These are phyloP conservation scores for Tragelaphus imberbis DNA, from an alignment of 2,113 vertebrate species.

Conservation along the genomic window DNA sequence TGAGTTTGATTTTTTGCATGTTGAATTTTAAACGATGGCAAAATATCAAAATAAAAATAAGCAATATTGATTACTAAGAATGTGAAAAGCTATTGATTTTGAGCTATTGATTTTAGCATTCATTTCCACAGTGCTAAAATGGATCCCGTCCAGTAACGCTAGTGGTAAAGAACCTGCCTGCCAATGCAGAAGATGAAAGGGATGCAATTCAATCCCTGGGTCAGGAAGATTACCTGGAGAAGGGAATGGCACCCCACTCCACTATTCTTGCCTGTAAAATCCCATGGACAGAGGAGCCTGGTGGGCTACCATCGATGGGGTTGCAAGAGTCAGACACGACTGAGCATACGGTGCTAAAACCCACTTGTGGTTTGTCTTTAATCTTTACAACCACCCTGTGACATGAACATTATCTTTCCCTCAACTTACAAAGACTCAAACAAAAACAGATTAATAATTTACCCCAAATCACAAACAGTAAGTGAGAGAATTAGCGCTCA, in stretches of 20 bases:
- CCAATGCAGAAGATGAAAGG: background rate
- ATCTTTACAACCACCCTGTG: background rate
- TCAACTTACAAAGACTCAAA: background rate
- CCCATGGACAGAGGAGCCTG: background rate
- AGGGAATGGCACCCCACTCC: background rate
- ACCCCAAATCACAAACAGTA: background rate
- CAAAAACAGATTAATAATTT: background rate
- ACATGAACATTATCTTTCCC: background rate
- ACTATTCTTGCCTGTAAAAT: background rate
- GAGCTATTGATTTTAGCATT: background rate
- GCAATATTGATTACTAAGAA: background rate
- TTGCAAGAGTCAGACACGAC: background rate
- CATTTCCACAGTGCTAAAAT: background rate
- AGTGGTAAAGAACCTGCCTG: background rate
- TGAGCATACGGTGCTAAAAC: background rate
- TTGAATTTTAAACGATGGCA: background rate
- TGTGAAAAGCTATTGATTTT: background rate
- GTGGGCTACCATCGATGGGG: background rate
- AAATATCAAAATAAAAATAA: background rate
- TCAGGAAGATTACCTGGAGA: background rate
- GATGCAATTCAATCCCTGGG: background rate
- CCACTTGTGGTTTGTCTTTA: background rate
- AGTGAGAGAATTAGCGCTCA: background rate
- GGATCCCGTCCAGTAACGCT: background rate
- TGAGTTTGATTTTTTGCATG: background rate